These are phyloP conservation scores for Molorchus minor DNA, from an alignment of 2,888 invertebrate species.

Conservation along the genomic window DNA sequence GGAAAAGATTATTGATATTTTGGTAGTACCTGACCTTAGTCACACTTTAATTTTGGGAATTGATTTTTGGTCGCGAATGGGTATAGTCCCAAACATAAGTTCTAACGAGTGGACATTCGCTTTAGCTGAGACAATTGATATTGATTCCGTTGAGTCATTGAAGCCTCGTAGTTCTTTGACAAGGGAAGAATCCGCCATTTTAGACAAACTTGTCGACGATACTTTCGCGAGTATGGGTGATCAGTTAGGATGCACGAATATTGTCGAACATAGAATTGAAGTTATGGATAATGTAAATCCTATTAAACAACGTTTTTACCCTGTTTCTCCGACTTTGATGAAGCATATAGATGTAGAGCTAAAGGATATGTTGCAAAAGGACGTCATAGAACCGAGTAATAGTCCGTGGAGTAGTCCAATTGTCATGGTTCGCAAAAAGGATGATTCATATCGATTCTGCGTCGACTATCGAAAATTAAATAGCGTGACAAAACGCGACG, in stretches of 20 bases:
- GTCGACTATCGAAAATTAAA: no score
- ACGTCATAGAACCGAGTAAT: conserved; percentile 41
- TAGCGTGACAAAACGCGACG: conserved; percentile 24
- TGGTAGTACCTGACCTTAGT: conserved; percentile 28
- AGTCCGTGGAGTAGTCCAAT: conserved; percentile 49
- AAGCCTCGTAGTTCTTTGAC: conserved; percentile 4
- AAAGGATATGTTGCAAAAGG: conserved; percentile 41
- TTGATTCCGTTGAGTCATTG: not conserved
- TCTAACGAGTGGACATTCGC: conserved; percentile 30
- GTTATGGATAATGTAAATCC: not conserved
- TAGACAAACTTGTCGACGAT: conserved; percentile 12
- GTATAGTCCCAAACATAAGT: conserved; percentile 28
- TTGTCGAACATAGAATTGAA: conserved; percentile 18
- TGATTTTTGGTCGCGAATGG: conserved; percentile 34
- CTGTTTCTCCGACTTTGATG: conserved; percentile 33
- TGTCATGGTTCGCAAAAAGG: conserved; percentile 22
- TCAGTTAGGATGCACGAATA: conserved; percentile 7
- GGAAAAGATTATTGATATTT: conserved; percentile 27
- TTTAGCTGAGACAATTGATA: not conserved
- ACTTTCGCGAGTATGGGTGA: conserved; percentile 21
- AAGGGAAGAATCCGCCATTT: no score
- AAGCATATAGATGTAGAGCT: conserved; percentile 33
- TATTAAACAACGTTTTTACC: conserved; percentile 29
- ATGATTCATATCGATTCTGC: conserved; percentile 8
- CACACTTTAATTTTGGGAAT: conserved; percentile 28